Evolutionary conservation across 1,140 invertebrate species (phyloP).

Genomic region (Neodiprion lecontei): DNA sequence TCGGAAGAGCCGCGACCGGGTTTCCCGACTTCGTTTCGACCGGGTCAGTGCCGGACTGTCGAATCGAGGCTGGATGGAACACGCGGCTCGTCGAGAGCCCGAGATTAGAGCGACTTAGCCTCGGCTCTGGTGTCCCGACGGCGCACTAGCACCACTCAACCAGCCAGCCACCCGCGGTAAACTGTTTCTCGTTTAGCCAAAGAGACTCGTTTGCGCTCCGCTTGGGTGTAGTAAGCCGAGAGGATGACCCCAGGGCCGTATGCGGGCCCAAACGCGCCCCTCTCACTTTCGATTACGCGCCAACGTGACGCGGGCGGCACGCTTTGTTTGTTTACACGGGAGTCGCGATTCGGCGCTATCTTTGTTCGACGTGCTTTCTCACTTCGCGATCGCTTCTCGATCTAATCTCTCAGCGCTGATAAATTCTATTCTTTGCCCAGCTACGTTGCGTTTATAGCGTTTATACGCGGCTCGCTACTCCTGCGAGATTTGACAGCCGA

Average conservation of each 20-base stretch:
- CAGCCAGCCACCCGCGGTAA: neutral
- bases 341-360: too few relatives aligned
- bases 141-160: slow-evolving; percentile 1
- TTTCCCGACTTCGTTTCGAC: neutral
- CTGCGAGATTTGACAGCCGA: too few relatives aligned
- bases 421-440: too few relatives aligned
- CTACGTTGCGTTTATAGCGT: too few relatives aligned
- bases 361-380: too few relatives aligned
- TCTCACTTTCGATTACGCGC: too few relatives aligned
- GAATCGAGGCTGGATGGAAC: neutral
- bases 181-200: slow-evolving; percentile 5
- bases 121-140: neutral
- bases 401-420: too few relatives aligned
- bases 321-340: too few relatives aligned
- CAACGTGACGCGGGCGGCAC: too few relatives aligned
- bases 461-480: too few relatives aligned
- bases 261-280: neutral
- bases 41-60: neutral
- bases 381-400: too few relatives aligned
- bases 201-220: neutral
- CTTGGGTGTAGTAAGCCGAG: slow-evolving; percentile 4
- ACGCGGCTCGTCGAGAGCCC: neutral
- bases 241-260: slow-evolving; percentile 3
- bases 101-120: neutral
- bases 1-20: neutral